These are phyloP conservation scores for Labroides dimidiatus DNA, from an alignment of 2,797 vertebrate genomes.

Conservation along the genomic window DNA sequence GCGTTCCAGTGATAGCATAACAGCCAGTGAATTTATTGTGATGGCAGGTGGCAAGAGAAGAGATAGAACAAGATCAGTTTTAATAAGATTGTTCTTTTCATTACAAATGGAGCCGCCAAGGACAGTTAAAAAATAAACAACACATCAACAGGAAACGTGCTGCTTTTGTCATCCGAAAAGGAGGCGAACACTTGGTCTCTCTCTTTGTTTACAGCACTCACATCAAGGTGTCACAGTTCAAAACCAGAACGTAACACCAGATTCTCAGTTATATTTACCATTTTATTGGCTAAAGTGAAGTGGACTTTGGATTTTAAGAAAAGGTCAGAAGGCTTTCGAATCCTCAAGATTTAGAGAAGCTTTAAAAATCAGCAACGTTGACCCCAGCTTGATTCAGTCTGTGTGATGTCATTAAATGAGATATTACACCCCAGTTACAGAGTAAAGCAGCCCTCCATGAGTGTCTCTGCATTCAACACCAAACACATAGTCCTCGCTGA, in stretches of 20 bases:
- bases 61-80: not conserved
- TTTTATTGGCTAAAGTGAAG: not conserved
- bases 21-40: constrained; percentile 6
- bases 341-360: no score
- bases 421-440: no score
- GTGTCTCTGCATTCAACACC: no score
- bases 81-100: constrained; percentile 12
- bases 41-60: not conserved
- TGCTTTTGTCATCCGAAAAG: not conserved
- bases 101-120: not conserved
- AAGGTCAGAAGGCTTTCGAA: no score
- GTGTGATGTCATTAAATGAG: no score
- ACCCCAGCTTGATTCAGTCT: no score
- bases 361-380: no score
- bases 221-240: constrained; percentile 6
- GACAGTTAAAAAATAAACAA: not conserved
- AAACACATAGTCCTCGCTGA: no score
- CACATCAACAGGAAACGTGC: not conserved
- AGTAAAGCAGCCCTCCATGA: no score
- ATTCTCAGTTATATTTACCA: not conserved
- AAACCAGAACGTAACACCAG: not conserved
- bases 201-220: constrained; percentile 36
- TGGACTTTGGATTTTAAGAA: not conserved
- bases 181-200: constrained; percentile 3
- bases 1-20: not conserved